phyloP scores from a whole-genome alignment of 2,797 vertebrate species.

The Cynopterus sphinx region DNA sequence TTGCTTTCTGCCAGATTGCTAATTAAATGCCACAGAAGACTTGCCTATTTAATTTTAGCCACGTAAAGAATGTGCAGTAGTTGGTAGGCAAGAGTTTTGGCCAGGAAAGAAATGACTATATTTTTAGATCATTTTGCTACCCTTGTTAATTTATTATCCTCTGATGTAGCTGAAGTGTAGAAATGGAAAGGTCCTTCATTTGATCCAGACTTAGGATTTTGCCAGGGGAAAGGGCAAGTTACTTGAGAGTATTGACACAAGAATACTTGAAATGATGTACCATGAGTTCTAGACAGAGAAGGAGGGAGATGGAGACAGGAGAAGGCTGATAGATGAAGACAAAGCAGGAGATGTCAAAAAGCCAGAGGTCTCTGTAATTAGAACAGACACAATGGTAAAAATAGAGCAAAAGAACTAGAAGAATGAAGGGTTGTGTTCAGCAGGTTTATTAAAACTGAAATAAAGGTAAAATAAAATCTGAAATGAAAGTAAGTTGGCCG shows the following conservation, averaged over 20 bases:
- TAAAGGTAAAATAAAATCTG: slow-evolving; percentile 23
- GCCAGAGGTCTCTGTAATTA: slow-evolving; percentile 43
- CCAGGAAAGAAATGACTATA: slow-evolving; percentile 58
- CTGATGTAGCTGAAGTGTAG: slow-evolving; percentile 58
- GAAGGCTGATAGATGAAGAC: slow-evolving; percentile 5
- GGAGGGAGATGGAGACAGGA: slow-evolving; percentile 17
- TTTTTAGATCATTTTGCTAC: slow-evolving; percentile 70
- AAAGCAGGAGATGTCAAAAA: neutral
- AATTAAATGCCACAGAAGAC: slow-evolving; percentile 78
- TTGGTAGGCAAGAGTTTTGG: slow-evolving; percentile 76
- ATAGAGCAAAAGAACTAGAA: slow-evolving; percentile 41
- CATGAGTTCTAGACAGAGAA: slow-evolving; percentile 13
- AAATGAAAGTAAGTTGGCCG: slow-evolving; percentile 37
- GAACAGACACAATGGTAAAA: slow-evolving; percentile 44
- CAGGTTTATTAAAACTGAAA: slow-evolving; percentile 64
- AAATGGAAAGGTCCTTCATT: slow-evolving; percentile 54
- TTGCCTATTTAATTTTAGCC: slow-evolving; percentile 78
- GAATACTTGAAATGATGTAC: neutral
- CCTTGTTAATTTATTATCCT: slow-evolving; percentile 65
- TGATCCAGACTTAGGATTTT: slow-evolving; percentile 36
- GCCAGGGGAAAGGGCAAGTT: slow-evolving; percentile 37
- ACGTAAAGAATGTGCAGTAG: slow-evolving; percentile 74
- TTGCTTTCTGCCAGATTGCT: slow-evolving; percentile 77
- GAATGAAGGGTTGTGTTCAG: neutral
- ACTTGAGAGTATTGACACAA: neutral